Conservation (phyloP, 2,113 vertebrate species). For the Phalacrocorax brasilianus region DNA sequence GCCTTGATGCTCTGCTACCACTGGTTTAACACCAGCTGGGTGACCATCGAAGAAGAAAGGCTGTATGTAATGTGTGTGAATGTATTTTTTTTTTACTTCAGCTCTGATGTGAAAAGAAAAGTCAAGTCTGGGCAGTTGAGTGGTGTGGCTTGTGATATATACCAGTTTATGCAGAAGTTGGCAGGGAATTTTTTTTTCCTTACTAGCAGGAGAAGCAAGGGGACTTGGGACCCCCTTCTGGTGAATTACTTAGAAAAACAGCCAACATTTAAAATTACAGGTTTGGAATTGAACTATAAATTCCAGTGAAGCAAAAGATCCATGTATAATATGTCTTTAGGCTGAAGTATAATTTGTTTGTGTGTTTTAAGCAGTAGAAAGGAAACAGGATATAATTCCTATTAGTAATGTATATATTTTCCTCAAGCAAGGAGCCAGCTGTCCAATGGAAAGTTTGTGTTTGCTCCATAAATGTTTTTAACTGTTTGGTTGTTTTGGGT, state of each 20-base stretch:
- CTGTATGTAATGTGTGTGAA: not conserved
- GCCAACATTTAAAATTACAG: constrained; percentile 48
- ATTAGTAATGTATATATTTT: constrained; percentile 43
- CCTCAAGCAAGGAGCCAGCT: constrained; percentile 32
- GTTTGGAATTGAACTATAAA: constrained; percentile 48
- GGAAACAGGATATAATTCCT: constrained; percentile 55
- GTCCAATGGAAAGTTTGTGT: constrained; percentile 32
- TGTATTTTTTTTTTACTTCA: not conserved
- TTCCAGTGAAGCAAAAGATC: constrained; percentile 44
- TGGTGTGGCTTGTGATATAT: not conserved
- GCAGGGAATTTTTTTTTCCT: not conserved
- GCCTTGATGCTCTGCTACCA: not conserved
- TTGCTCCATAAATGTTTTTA: constrained; percentile 22
- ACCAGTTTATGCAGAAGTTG: not conserved
- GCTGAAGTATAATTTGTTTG: constrained; percentile 56
- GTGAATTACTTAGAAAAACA: constrained; percentile 54
- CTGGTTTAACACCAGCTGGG: not conserved
- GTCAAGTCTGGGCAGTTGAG: not conserved
- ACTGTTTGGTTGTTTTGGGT: not conserved
- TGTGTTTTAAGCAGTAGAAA: constrained; percentile 52
- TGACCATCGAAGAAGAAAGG: not conserved
- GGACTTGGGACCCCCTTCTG: constrained; percentile 24
- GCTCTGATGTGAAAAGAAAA: not conserved
- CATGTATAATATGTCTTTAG: constrained; percentile 39
- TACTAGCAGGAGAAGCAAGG: not conserved